Evolutionary conservation across 2,888 invertebrate genomes (phyloP).

Genomic region (Gastracanthus pulcherrimus): DNA sequence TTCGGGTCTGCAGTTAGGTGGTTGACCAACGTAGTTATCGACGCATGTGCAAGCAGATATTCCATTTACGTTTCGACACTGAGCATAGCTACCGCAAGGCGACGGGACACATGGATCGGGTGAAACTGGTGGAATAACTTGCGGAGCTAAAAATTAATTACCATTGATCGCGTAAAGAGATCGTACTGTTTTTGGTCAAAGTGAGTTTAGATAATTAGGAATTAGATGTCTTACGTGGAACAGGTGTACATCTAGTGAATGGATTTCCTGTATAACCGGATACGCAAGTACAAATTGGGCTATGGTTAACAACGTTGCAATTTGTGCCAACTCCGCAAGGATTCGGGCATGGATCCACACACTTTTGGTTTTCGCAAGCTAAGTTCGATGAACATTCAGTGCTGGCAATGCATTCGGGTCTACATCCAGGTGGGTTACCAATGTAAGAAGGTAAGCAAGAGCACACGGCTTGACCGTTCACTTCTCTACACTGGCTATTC

Average conservation of each 20-base stretch:
- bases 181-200: neutral
- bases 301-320: constrained; percentile 79
- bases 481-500: constrained; percentile 82
- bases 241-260: constrained; percentile 76
- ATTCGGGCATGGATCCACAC: constrained; percentile 83
- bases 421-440: constrained; percentile 83
- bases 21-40: constrained; percentile 77
- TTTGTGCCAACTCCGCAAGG: constrained; percentile 81
- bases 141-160: constrained; percentile 39
- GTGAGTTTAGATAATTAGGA: neutral
- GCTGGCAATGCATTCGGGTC: constrained; percentile 84
- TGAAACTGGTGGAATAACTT: constrained; percentile 80
- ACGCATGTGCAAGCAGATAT: constrained; percentile 82
- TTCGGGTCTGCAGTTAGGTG: constrained; percentile 77
- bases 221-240: constrained; percentile 45
- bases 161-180: neutral
- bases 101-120: constrained; percentile 87
- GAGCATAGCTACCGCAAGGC: constrained; percentile 90
- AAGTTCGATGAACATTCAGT: constrained; percentile 82
- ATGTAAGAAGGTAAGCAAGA: constrained; percentile 82
- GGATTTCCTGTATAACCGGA: constrained; percentile 79
- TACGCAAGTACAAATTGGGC: constrained; percentile 78
- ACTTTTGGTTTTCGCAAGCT: constrained; percentile 84
- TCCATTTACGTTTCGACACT: constrained; percentile 85
- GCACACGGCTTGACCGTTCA: constrained; percentile 82